A percentile compares a stretch with the other conserved stretches of the same genome.
Evolutionary conservation across 2,888 invertebrate genomes (phyloP).

Genomic region (Cephus pygmeus): DNA sequence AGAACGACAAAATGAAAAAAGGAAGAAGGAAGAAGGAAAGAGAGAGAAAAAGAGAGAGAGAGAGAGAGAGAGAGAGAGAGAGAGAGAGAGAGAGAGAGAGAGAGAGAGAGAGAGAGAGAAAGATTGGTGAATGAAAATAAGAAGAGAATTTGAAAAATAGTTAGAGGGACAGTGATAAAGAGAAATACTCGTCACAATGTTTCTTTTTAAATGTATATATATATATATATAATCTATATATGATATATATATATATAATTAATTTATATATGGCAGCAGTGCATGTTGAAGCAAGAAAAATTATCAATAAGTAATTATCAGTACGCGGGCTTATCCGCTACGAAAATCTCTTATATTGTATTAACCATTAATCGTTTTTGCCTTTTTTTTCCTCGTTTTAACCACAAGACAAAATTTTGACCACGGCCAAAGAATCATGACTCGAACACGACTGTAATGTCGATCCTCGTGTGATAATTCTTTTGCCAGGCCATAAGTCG

Average conservation of each 20-base stretch:
- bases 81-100: too few relatives aligned
- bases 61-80: too few relatives aligned
- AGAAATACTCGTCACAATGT: background rate
- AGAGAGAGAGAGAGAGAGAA: too few relatives aligned
- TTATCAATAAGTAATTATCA: constrained; percentile 24
- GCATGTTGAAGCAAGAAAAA: constrained; percentile 44
- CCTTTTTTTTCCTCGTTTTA: background rate
- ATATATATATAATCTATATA: background rate
- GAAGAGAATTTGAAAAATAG: constrained; percentile 8
- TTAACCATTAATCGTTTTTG: background rate
- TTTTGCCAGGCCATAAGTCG: background rate
- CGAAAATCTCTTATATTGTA: background rate
- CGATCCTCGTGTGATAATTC: background rate
- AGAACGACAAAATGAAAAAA: background rate
- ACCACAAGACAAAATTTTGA: background rate
- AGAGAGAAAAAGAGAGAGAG: background rate
- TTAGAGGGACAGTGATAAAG: constrained; percentile 19
- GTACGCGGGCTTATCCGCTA: background rate
- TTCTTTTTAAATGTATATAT: background rate
- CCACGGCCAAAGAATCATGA: background rate
- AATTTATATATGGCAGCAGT: constrained; percentile 37
- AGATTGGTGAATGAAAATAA: background rate
- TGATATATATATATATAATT: background rate
- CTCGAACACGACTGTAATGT: background rate
- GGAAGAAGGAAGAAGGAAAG: background rate